Percentiles rank a stretch among this genome's conserved stretches.
These are phyloP conservation scores for Pipistrellus nathusii DNA, from an alignment of 2,797 vertebrate genomes.

Conservation along the genomic window DNA sequence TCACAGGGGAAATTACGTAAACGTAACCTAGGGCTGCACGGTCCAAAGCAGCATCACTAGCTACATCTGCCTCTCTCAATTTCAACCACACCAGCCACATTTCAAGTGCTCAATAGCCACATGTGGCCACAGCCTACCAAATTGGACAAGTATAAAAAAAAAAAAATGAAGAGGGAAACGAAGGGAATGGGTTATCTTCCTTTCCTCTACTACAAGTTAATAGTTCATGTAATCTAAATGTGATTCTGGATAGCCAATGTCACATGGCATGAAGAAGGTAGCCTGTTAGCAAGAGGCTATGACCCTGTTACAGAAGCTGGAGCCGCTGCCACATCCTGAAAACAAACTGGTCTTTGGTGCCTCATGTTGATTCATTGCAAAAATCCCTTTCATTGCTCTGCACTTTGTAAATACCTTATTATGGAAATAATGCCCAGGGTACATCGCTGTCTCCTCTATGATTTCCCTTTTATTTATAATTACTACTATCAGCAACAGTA, in stretches of 20 bases:
- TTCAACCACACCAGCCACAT: not conserved
- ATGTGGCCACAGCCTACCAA: not conserved
- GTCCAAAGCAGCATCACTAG: not conserved
- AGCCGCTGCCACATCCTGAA: conserved; percentile 51
- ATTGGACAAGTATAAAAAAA: not conserved
- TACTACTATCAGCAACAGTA: not conserved
- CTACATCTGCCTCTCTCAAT: not conserved
- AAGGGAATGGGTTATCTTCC: not conserved
- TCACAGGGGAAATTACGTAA: not conserved
- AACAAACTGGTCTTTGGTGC: conserved; percentile 30
- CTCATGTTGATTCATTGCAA: conserved; percentile 38
- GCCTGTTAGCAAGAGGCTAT: conserved; percentile 48
- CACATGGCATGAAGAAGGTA: conserved; percentile 44
- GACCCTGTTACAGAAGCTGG: conserved; percentile 58
- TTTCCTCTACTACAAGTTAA: not conserved
- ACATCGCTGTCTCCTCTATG: not conserved
- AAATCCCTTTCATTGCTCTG: not conserved
- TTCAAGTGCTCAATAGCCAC: not conserved
- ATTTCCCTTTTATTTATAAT: not conserved
- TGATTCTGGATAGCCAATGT: not conserved
- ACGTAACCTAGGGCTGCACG: not conserved
- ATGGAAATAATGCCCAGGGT: conserved; percentile 15
- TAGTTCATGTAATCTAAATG: not conserved
- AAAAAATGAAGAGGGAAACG: not conserved
- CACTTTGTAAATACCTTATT: conserved; percentile 21